These are phyloP conservation scores for Schizopygopsis malacanthus DNA, from an alignment of 2,797 vertebrate genomes.

Conservation along the genomic window DNA sequence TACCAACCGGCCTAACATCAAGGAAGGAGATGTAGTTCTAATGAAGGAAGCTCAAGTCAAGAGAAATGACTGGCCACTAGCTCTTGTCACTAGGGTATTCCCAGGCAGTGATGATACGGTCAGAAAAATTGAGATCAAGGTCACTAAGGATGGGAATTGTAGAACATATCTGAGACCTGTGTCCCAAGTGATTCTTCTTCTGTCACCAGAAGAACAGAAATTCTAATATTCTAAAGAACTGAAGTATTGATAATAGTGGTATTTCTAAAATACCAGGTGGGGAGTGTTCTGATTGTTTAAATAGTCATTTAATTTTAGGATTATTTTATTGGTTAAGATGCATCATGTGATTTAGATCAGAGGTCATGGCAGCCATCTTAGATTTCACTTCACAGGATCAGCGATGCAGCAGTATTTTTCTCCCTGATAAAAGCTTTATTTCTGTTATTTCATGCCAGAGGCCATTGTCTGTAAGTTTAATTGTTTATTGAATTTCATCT, in stretches of 20 bases:
- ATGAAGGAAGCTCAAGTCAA: background rate
- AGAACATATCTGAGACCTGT: background rate
- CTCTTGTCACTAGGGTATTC: background rate
- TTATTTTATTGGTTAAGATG: no score
- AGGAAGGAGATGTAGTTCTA: conserved; percentile 3
- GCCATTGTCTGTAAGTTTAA: no score
- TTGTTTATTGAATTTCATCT: no score
- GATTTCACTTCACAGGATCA: no score
- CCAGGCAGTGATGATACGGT: conserved; percentile 10
- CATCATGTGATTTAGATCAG: no score
- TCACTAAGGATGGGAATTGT: background rate
- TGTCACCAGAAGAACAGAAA: background rate
- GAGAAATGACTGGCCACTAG: background rate
- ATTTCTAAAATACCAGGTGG: background rate
- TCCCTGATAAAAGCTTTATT: no score
- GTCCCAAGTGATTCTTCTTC: background rate
- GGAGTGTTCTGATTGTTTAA: background rate
- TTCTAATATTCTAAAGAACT: background rate
- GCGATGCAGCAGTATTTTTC: no score
- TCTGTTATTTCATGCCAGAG: no score
- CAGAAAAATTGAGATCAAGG: background rate
- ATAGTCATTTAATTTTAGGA: background rate
- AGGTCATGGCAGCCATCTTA: no score
- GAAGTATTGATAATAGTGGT: background rate
- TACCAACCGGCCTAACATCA: background rate